Conservation (phyloP, 2,888 invertebrate species). For the Pardosa pseudoannulata region DNA sequence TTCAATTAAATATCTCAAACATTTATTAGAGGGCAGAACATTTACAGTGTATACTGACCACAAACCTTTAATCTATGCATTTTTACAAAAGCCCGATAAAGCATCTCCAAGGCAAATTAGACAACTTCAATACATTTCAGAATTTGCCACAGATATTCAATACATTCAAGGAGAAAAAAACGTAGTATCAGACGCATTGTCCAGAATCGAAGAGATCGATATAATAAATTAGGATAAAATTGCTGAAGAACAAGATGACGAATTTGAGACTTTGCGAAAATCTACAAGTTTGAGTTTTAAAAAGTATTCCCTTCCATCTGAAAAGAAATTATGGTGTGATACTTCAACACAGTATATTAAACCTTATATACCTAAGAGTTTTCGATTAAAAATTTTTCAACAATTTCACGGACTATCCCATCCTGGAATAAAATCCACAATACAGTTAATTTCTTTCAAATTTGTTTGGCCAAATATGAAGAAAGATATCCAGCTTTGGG, state of each 20-base stretch:
- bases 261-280: background rate
- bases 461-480: background rate
- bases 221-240: background rate
- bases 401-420: constrained; percentile 18
- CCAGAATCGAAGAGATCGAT: constrained; percentile 19
- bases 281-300: constrained; percentile 2
- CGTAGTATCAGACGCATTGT: constrained; percentile 60
- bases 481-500: no score
- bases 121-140: constrained; percentile 75
- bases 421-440: background rate
- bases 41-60: constrained; percentile 54
- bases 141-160: constrained; percentile 77
- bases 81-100: constrained; percentile 31
- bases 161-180: constrained; percentile 74
- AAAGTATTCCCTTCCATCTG: background rate
- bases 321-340: constrained; percentile 7
- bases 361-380: constrained; percentile 7
- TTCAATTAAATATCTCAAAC: constrained; percentile 73
- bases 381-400: constrained; percentile 16
- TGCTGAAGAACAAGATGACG: background rate
- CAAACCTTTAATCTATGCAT: constrained; percentile 74
- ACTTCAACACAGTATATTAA: background rate
- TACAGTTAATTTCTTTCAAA: background rate
- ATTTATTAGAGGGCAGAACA: constrained; percentile 69
- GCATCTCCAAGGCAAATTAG: constrained; percentile 76